Base-by-base conservation (phyloP, 2,888 invertebrate genomes). In the Pterobdella sp. region DNA sequence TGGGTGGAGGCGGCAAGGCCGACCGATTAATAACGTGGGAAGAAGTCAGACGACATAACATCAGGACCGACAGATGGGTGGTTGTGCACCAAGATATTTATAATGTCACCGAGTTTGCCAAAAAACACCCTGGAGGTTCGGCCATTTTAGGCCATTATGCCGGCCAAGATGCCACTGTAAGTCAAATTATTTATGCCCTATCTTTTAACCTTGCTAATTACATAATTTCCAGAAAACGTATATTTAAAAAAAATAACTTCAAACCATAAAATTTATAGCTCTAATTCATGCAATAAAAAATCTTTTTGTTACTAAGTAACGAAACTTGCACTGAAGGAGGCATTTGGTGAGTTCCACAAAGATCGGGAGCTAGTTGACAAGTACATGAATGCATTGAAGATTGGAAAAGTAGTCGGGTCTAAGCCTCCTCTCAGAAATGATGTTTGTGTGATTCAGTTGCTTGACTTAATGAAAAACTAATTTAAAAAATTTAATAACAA, bases 11-110 rank as follows among this genome's bases (percentile, higher is more conserved):
- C 18, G 76, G 75, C 18, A 52, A 56, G 37, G 72, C 70, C 2
- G n/a, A 26, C 3, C 35, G 35, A 74, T 78, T 49, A 66, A 56
- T 74, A 72, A 77, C 80, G 2, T 82, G 82, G 82, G 79, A 80
- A n/a, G 83, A 83, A 70, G 78, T 84, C 22, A 73, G 78, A 69
- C 76, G 78, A 36, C 82, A 83, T 76, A 75, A 76, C 49, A 77
- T 75, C 2, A 75, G 73, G 14, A 77, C 79, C n/a, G 81, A 82
- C 75, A 72, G 74, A 31, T 84, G 84, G 84, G 68, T 84, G 26
- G 83, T 84, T 36, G 81, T 84, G 29, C 79, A 82, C 10, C 79
- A 80, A 37, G 74, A 80, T 63, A 82, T 83, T 22, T 84, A 83
- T 74, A 80, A 84, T 75, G 81, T 83, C 49, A 81, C 82, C 4